Base-by-base conservation (phyloP, 2,888 invertebrate genomes). In the Eristalinus sepulchralis region DNA sequence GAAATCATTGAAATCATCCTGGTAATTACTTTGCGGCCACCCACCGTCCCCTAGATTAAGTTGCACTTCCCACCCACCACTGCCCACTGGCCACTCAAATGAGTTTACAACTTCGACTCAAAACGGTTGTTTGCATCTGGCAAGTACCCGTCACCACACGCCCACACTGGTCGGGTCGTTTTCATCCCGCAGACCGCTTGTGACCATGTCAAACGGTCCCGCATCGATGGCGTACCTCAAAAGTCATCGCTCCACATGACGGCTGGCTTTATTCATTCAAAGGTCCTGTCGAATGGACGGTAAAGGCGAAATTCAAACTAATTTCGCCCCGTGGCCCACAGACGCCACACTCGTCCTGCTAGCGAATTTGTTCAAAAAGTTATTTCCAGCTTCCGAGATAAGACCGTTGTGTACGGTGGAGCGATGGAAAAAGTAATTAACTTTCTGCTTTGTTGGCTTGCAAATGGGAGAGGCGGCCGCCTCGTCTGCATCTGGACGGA, bases 371-470 rank as follows among this genome's bases (percentile, higher is more conserved):
- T 47, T 47, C 47, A 17, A 47, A 47, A 47, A 47, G 47, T 47
- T 47, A 39, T 47, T 47, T 17, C 47, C n/a, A 47, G 47, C 47
- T 47, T 47, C 47, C 47, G 47, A 17, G 8, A 17, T 47, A 47
- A 47, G 47, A 6, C 47, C 57, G 36, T 78, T 71, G 47, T 24
- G 22, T 66, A 66, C 77, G 70, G 66, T 63, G 70, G 31, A 67
- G 39, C 71, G 11, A 59, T 47, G 57, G 66, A 76, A 77, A 77
- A 71, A 77, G 77, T 77, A 82, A 82, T 82, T 82, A 77, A 82
- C 71, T 82, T 82, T 82, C 71, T 82, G 77, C 66, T 77, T 82
- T 77, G 71, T 71, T 71, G 82, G 36, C 34, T 77, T 77, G 68
- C 62, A 24, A 34, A 36, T n/a, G 47, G 47, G 34, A 34, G 27